phyloP scores from a whole-genome alignment of 2,888 invertebrate species.

The Micoletzkya japonica region DNA sequence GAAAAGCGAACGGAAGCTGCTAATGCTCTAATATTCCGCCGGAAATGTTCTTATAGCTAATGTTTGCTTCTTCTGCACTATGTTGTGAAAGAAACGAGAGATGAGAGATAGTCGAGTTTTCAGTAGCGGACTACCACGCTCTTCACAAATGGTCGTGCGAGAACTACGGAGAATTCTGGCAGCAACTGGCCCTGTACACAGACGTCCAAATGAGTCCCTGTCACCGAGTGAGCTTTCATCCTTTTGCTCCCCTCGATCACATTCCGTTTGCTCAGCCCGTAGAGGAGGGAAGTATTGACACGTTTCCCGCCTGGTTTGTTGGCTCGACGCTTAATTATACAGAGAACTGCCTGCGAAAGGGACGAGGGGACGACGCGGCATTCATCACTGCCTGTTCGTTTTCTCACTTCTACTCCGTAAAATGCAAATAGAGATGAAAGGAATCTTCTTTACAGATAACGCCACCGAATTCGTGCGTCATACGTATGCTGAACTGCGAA shows the following conservation, averaged over 20 bases:
- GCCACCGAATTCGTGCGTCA: slow-evolving; percentile 32
- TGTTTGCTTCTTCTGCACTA: too few relatives aligned
- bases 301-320: slow-evolving; percentile 69
- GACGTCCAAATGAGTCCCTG: slow-evolving; percentile 64
- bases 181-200: slow-evolving; percentile 66
- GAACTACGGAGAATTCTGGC: slow-evolving; percentile 68
- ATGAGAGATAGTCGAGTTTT: too few relatives aligned
- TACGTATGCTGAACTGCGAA: slow-evolving; percentile 43
- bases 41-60: too few relatives aligned
- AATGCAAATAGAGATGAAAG: neutral
- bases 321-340: slow-evolving; percentile 69
- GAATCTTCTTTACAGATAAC: slow-evolving; percentile 1
- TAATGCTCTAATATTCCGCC: too few relatives aligned
- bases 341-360: slow-evolving; percentile 67
- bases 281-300: slow-evolving; percentile 65
- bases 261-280: slow-evolving; percentile 63
- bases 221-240: neutral
- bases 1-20: too few relatives aligned
- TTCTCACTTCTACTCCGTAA: neutral
- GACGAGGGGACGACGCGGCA: slow-evolving; percentile 65
- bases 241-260: neutral
- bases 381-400: slow-evolving; percentile 67
- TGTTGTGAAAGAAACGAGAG: too few relatives aligned
- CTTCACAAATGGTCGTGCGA: slow-evolving; percentile 68
- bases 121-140: slow-evolving; percentile 66